phyloP scores from a whole-genome alignment of 2,888 invertebrate species.

The Amphipyra berbera region DNA sequence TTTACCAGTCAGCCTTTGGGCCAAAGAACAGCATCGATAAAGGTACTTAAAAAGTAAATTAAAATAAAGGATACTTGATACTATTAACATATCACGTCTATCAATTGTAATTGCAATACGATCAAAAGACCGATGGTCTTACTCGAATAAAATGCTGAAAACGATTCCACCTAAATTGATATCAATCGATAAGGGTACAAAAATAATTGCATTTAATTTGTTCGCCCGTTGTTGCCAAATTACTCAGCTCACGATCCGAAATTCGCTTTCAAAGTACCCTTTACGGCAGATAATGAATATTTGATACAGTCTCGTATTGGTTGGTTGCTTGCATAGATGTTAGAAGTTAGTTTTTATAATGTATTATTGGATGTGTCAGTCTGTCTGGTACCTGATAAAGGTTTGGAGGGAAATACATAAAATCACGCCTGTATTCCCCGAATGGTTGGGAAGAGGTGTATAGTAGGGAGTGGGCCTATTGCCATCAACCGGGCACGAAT shows the following conservation, averaged over 20 bases:
- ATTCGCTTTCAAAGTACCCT: conserved; percentile 68
- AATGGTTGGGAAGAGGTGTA: no score
- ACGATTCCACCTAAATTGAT: conserved; percentile 46
- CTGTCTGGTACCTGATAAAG: background rate
- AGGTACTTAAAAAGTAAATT: no score
- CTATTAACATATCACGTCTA: no score
- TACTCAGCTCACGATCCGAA: conserved; percentile 64
- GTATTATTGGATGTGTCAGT: conserved; percentile 51
- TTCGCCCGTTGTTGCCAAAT: conserved; percentile 73
- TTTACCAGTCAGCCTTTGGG: no score
- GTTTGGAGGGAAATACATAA: background rate
- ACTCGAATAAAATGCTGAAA: conserved; percentile 23
- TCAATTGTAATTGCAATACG: no score
- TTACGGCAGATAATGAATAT: conserved; percentile 85
- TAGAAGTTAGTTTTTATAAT: conserved; percentile 35
- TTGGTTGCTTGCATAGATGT: conserved; percentile 57
- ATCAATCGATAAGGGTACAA: conserved; percentile 41
- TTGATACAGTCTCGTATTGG: conserved; percentile 82
- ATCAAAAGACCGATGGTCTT: background rate
- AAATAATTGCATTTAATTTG: conserved; percentile 69
- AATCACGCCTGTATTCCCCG: no score
- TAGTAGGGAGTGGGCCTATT: no score
- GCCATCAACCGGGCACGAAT: no score
- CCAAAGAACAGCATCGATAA: no score
- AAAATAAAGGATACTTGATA: no score